Base-by-base conservation (phyloP, 53 echinoderm and acorn worm species). In the Pentamera pediparva region DNA sequence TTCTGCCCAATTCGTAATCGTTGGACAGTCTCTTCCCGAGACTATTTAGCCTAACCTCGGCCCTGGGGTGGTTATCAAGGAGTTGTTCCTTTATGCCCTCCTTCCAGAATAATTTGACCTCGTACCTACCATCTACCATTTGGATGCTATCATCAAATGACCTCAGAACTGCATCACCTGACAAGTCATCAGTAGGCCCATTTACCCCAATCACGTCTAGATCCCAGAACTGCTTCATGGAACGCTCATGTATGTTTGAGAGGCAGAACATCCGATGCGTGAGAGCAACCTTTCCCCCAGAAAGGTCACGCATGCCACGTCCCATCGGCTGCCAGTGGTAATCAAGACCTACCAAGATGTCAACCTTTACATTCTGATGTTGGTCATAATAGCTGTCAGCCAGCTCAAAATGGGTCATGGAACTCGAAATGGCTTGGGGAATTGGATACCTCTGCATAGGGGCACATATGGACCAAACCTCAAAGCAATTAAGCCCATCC, bases 31-130 rank as follows among this genome's bases (percentile, higher is more conserved):
- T 75, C 57, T 15, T 75, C 36, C 37, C 17, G n/a, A 28, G 51
- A 35, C 53, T 34, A 51, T 73, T 73, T 20, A 57, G 20, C 2
- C 75, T 75, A 56, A 75, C 57, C 21, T 39, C 34, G 11, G 35
- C 75, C 17, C 13, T 36, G 37, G 37, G 36, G 17, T 21, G 51
- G 33, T 73, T 73, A 35, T 73, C 19, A 4, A 73, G 24, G 33
- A 73, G 37, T 55, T 57, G 37, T 20, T 75, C 56, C 58, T 75
- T 56, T 35, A 56, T 56, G 33, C 75, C 75, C 33, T 73, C 74
- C 32, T 75, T 55, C 75, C 75, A 56, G 9, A 37, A 37, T 33
- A 51, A 27, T 56, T 75, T 75, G 4, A 75, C 58, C 58, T 57
- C 58, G 57, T 75, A 75, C 58, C 74, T 50, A 18, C 55, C 74